A percentile compares a stretch with the other conserved stretches of the same genome.
These are phyloP conservation scores for Diabrotica virgifera DNA, from an alignment of 1,140 invertebrate genomes.

Conservation along the genomic window DNA sequence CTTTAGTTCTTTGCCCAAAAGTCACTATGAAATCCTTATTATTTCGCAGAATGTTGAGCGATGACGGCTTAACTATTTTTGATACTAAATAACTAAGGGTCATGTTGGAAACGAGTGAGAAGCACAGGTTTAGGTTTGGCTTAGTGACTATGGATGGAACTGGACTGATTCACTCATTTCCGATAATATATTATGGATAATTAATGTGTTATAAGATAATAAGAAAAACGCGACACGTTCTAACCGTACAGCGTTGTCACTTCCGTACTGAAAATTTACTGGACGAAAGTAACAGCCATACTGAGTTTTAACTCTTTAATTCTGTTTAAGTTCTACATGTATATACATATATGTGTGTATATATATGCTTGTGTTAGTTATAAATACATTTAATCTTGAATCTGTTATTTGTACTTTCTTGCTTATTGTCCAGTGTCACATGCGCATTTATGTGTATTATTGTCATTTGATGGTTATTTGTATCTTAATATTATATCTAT, in stretches of 20 bases:
- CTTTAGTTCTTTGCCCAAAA: constrained; percentile 13
- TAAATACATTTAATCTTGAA: constrained; percentile 31
- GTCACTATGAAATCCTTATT: constrained; percentile 6
- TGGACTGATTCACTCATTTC: constrained; percentile 41
- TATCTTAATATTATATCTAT: constrained; percentile 44
- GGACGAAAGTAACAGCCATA: constrained; percentile 14
- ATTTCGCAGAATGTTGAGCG: constrained; percentile 18
- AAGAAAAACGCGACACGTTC: constrained; percentile 23
- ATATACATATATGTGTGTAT: constrained; percentile 15
- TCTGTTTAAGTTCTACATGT: constrained; percentile 29
- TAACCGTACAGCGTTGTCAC: constrained; percentile 17
- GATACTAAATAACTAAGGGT: constrained; percentile 17
- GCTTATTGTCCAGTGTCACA: constrained; percentile 50
- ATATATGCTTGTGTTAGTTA: constrained; percentile 36
- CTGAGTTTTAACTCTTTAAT: constrained; percentile 39
- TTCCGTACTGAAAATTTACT: constrained; percentile 6
- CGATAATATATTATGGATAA: constrained; percentile 24
- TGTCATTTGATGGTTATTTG: constrained; percentile 49
- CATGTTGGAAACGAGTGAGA: constrained; percentile 6
- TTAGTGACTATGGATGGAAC: constrained; percentile 29
- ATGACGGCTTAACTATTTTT: constrained; percentile 19
- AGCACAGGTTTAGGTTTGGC: constrained; percentile 9
- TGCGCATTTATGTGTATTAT: constrained; percentile 50
- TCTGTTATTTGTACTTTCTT: constrained; percentile 46
- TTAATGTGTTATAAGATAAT: constrained; percentile 20